These are phyloP conservation scores for Linepithema humile DNA, from an alignment of 1,140 invertebrate genomes.

Conservation along the genomic window DNA sequence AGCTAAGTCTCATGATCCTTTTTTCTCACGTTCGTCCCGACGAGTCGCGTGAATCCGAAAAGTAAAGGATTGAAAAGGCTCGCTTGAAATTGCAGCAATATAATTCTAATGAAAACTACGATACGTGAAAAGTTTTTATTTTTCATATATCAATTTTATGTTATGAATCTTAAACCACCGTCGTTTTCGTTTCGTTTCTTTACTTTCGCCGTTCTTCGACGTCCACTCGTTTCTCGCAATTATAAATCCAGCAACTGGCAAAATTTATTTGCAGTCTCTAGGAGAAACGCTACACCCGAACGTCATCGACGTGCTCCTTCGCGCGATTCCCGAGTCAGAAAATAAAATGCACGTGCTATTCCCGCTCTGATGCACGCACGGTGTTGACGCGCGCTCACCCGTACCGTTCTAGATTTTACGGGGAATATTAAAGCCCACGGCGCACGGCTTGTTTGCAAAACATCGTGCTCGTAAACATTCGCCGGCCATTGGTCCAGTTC, in stretches of 20 bases:
- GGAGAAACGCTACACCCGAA: background rate
- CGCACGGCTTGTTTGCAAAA: constrained; percentile 68
- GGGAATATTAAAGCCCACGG: constrained; percentile 68
- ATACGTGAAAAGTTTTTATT: too few relatives aligned
- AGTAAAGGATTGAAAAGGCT: background rate
- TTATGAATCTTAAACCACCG: background rate
- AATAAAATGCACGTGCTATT: constrained; percentile 72
- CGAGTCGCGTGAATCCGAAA: background rate
- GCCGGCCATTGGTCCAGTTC: constrained; percentile 48
- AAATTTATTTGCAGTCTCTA: constrained; percentile 56
- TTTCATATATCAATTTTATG: background rate
- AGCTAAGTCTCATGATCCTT: background rate
- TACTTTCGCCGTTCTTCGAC: background rate
- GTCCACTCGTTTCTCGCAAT: constrained; percentile 2
- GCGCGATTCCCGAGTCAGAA: constrained; percentile 58
- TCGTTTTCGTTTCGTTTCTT: background rate
- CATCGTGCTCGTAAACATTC: constrained; percentile 65
- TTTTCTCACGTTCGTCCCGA: background rate
- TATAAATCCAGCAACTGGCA: constrained; percentile 13
- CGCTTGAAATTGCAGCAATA: background rate
- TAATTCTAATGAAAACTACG: too few relatives aligned
- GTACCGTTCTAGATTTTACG: constrained; percentile 64
- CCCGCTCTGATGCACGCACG: constrained; percentile 61
- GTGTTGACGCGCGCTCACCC: constrained; percentile 61
- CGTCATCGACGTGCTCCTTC: constrained; percentile 53